phyloP scores from a whole-genome alignment of 2,888 invertebrate genomes.

The Galerucella nymphaeae region DNA sequence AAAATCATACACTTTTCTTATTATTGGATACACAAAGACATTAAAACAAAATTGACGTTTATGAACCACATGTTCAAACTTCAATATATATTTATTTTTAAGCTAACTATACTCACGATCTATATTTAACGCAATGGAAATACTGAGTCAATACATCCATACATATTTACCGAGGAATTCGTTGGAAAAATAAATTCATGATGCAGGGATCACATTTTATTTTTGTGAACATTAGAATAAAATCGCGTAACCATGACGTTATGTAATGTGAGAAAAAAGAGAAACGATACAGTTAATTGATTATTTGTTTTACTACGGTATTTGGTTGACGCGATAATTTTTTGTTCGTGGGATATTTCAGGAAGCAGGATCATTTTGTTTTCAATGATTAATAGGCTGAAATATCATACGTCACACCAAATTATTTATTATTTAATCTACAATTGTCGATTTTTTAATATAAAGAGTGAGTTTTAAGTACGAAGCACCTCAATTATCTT shows the following conservation, averaged over 20 bases:
- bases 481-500: no score
- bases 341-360: not conserved
- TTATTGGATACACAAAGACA: slow-evolving; percentile 6
- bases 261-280: not conserved
- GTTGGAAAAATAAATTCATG: slow-evolving; percentile 19
- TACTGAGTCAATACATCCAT: slow-evolving; percentile 17
- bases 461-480: no score
- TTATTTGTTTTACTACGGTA: not conserved
- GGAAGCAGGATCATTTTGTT: not conserved
- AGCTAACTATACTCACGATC: slow-evolving; percentile 11
- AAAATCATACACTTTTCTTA: no score
- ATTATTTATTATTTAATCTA: no score
- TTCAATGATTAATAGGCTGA: no score
- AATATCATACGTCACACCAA: no score
- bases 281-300: not conserved
- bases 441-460: no score
- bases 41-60: slow-evolving; percentile 9
- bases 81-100: slow-evolving; percentile 14
- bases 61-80: slow-evolving; percentile 10
- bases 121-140: slow-evolving; percentile 14
- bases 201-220: slow-evolving; percentile 6
- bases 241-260: not conserved
- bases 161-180: slow-evolving; percentile 21
- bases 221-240: not conserved
- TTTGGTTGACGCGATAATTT: slow-evolving; percentile 14